Evolutionary conservation across 1,140 invertebrate species (phyloP), one percentile per base, ranked within the genome.

Genomic region (Sogatella furcifera): DNA sequence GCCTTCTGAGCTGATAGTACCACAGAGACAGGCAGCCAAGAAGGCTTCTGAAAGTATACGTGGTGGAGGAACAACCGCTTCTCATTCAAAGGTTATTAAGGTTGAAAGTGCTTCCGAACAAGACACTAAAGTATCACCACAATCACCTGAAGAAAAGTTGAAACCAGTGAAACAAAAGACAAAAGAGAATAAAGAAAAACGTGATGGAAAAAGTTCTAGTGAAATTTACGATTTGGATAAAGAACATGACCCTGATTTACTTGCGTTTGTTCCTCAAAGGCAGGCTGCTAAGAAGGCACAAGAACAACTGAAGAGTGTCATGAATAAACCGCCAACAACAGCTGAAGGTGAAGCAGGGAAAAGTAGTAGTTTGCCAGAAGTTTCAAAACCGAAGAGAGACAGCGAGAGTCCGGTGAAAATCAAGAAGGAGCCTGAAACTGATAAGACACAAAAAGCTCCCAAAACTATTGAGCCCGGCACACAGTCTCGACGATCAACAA

Each of bases 261-360:
- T 92, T 15, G 83, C 88, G 1, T 90, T 91, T 73, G 91, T 94
- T 41, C 91, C 91, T 0, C 90, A 93, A 70, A 75, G 91, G 42
- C 88, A 92, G 74, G 91, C 91, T 5, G 91, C 91, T 38, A 92
- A 92, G 70, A 94, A 94, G 72, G 90, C 90, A 2, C 89, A 89
- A 11, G 89, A 68, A 60, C 89, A 92, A 68, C 88, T 93, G 43
- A 92, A 92, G 68, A 90, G 85, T 73, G 87, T 86, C 44, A 74
- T 88, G 57, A 81, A 61, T n/a, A 69, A 68, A 53, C 64, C 66
- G 15, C 46, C 55, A 31, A 38, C 34, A 38, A 17, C 60, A 44
- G 13, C 57, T 62, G 55, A 74, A 70, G 63, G 70, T 66, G 62
- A 67, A 64, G 61, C 74, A 71, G 64, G 73, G 66, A 60, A 60